phyloP scores from a whole-genome alignment of 92 coral and sea anemone genomes.

The Phenganax subtilis region DNA sequence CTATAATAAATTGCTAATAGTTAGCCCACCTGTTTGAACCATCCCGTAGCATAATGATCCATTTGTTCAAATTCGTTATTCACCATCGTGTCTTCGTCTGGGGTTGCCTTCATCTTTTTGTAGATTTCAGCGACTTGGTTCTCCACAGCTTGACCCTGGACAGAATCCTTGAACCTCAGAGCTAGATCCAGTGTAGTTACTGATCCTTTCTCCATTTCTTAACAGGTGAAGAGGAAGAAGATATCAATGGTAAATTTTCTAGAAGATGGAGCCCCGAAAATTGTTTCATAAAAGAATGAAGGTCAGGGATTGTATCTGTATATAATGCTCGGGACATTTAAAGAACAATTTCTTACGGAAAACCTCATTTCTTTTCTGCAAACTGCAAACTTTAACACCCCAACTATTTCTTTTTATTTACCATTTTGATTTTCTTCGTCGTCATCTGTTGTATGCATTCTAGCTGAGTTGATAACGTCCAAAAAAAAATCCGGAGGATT shows the following conservation, averaged over 20 bases:
- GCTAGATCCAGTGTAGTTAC: constrained; percentile 17
- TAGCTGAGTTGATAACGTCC: constrained; percentile 64
- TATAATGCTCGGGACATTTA: background rate
- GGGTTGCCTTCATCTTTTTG: constrained; percentile 14
- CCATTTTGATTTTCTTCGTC: constrained; percentile 7
- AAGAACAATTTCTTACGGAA: too few relatives aligned
- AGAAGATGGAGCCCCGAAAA: background rate
- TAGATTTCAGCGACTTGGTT: constrained; percentile 7
- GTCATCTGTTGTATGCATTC: constrained; percentile 15
- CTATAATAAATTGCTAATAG: background rate
- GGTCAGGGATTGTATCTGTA: background rate
- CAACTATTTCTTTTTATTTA: background rate
- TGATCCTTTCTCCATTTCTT: constrained; percentile 28
- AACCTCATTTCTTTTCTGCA: too few relatives aligned
- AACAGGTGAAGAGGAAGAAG: background rate
- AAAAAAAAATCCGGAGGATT: constrained; percentile 90
- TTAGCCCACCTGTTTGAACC: constrained; percentile 61
- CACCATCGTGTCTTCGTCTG: background rate
- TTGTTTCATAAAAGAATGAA: too few relatives aligned
- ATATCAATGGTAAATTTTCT: background rate
- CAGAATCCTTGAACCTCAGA: constrained; percentile 19
- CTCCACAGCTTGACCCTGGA: constrained; percentile 19
- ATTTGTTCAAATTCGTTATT: constrained; percentile 20
- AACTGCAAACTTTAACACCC: background rate
- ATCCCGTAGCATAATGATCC: constrained; percentile 63